Evolutionary conservation across 1,140 invertebrate genomes (phyloP).

Genomic region (Bathynomus jamesi): DNA sequence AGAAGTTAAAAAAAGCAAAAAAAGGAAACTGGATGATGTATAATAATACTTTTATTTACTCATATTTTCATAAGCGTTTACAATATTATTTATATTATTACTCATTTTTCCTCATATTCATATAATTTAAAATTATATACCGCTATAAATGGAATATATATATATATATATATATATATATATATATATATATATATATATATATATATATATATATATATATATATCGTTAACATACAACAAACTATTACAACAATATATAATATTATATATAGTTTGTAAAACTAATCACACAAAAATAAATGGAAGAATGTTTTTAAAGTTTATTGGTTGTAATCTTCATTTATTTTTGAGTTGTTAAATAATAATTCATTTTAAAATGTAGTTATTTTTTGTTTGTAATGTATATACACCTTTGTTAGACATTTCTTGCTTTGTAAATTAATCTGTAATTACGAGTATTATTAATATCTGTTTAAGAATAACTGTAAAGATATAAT

Average conservation of each 20-base stretch:
- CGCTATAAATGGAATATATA: not conserved
- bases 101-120: not conserved
- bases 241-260: not conserved
- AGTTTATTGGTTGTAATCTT: no score
- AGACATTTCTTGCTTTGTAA: no score
- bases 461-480: no score
- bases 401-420: no score
- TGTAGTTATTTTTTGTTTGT: no score
- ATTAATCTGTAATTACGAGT: no score
- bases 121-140: not conserved
- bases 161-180: not conserved
- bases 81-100: not conserved
- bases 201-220: slow-evolving; percentile 9
- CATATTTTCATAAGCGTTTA: not conserved
- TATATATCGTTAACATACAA: not conserved
- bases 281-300: no score
- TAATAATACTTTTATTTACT: not conserved
- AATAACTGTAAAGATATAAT: no score
- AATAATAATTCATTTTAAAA: no score
- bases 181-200: slow-evolving; percentile 11
- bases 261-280: not conserved
- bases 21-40: not conserved
- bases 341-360: no score
- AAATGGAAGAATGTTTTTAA: no score
- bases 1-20: not conserved